Conservation (phyloP, 2,113 vertebrate species). For the Solea solea region DNA sequence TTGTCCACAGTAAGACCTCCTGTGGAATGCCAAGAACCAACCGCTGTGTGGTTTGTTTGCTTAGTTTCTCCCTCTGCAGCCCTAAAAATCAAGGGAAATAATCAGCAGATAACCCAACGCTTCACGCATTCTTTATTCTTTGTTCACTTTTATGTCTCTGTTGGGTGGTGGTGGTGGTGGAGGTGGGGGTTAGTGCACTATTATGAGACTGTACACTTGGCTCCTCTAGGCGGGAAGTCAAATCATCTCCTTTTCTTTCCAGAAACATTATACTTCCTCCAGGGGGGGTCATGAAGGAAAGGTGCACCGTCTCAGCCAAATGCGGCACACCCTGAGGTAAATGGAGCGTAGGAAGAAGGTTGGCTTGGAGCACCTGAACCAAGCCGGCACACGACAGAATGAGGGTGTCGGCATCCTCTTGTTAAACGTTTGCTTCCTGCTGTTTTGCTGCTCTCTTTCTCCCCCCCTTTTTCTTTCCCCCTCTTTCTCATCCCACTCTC, state of each 20-base stretch:
- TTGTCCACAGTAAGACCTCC: slow-evolving; percentile 41
- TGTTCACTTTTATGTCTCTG: slow-evolving; percentile 63
- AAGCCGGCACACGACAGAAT: slow-evolving; percentile 94
- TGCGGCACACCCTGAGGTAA: slow-evolving; percentile 79
- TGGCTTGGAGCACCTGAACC: slow-evolving; percentile 89
- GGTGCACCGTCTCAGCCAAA: slow-evolving; percentile 59
- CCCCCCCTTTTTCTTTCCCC: not conserved
- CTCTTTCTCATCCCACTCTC: slow-evolving; percentile 67
- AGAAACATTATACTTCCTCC: slow-evolving; percentile 73
- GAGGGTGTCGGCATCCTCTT: slow-evolving; percentile 88
- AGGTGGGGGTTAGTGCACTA: slow-evolving; percentile 20
- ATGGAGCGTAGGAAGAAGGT: slow-evolving; percentile 80
- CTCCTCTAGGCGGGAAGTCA: slow-evolving; percentile 30
- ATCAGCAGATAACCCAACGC: slow-evolving; percentile 62
- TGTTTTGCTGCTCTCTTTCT: slow-evolving; percentile 77
- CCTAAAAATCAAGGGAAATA: slow-evolving; percentile 68
- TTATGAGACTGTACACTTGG: slow-evolving; percentile 33
- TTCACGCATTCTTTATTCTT: slow-evolving; percentile 56
- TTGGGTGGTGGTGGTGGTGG: slow-evolving; percentile 4
- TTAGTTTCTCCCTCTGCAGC: slow-evolving; percentile 53
- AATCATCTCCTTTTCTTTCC: slow-evolving; percentile 60
- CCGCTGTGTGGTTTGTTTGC: slow-evolving; percentile 59
- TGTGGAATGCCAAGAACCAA: slow-evolving; percentile 49
- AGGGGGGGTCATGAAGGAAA: slow-evolving; percentile 51
- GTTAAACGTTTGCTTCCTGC: slow-evolving; percentile 87